Conservation (phyloP, 2,797 vertebrate species). For the Halcyon leucocephala region DNA sequence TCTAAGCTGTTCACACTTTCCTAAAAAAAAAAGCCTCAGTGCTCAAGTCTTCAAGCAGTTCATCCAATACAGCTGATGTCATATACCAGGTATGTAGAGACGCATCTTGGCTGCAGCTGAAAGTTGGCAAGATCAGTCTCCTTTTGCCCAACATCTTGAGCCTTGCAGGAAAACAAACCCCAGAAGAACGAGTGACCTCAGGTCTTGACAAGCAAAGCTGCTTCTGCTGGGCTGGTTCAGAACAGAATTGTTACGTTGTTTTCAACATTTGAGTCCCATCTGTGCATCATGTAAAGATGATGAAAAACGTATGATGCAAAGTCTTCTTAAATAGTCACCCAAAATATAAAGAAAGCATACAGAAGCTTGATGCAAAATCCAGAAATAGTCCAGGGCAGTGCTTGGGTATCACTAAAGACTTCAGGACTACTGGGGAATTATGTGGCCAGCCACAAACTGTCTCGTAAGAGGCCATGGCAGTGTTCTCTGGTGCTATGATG, state of each 20-base stretch:
- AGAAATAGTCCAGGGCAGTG: constrained; percentile 43
- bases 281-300: neutral
- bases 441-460: constrained; percentile 59
- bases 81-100: neutral
- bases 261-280: neutral
- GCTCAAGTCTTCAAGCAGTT: neutral
- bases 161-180: constrained; percentile 6
- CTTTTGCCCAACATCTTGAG: neutral
- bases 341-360: constrained; percentile 15
- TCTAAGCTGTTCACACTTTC: neutral
- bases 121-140: constrained; percentile 15
- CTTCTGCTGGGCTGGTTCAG: neutral
- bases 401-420: constrained; percentile 26
- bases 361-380: constrained; percentile 30
- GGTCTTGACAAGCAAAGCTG: neutral
- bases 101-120: neutral
- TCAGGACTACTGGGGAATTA: constrained; percentile 36
- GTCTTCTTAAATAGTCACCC: constrained; percentile 37
- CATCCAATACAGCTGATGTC: neutral
- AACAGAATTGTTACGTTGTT: neutral
- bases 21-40: neutral
- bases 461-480: constrained; percentile 20
- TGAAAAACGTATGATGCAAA: neutral
- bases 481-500: constrained; percentile 45
- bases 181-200: neutral